These are phyloP conservation scores for Dendronephthya gigantea DNA, from an alignment of 64 coral and sea anemone species.

Conservation along the genomic window DNA sequence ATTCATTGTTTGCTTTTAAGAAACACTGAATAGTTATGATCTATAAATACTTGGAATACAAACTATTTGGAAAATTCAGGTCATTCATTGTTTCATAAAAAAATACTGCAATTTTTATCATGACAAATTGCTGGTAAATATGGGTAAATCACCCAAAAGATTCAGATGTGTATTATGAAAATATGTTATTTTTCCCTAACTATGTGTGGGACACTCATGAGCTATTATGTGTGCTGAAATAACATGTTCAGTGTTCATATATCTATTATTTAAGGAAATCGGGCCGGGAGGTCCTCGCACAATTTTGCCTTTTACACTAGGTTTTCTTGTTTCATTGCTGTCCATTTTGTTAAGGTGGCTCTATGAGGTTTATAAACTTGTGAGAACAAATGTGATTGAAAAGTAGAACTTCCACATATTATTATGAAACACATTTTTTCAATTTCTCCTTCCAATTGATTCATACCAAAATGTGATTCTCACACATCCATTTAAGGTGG, in stretches of 20 bases:
- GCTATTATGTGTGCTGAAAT: background rate
- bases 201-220: background rate
- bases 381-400: too few species aligned
- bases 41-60: constrained; percentile 15
- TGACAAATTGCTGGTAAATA: too few species aligned
- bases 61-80: constrained; percentile 2
- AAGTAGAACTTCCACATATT: too few species aligned
- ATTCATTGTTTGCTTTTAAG: constrained; percentile 20
- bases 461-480: too few species aligned
- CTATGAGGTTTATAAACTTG: too few species aligned
- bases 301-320: background rate
- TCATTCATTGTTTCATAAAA: background rate
- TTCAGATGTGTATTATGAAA: background rate
- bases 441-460: too few species aligned
- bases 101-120: background rate
- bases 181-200: background rate
- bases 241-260: background rate
- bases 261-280: background rate
- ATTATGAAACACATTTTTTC: too few species aligned
- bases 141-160: background rate
- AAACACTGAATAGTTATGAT: constrained; percentile 6
- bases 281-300: too few species aligned
- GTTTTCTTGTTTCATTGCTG: background rate
- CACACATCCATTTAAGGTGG: too few species aligned
- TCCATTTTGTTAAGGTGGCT: background rate